Evolutionary conservation across 2,113 vertebrate genomes (phyloP).

Genomic region (Prunella fulvescens): DNA sequence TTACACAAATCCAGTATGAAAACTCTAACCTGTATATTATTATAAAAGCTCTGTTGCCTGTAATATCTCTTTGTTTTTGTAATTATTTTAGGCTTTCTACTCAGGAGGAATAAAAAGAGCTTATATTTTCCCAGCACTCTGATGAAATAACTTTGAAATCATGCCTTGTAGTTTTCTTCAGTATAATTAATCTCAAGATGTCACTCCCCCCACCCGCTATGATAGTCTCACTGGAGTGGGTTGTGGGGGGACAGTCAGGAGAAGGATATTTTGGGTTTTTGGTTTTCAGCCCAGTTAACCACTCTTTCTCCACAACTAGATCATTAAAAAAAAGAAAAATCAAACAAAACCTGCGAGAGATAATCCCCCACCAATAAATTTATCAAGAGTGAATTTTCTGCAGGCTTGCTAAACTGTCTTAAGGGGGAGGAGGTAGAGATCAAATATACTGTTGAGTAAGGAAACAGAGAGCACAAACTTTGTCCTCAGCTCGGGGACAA

Average conservation of each 20-base stretch:
- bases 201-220: neutral
- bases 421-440: constrained; percentile 67
- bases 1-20: neutral
- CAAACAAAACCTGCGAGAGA: constrained; percentile 63
- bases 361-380: constrained; percentile 65
- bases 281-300: constrained; percentile 21
- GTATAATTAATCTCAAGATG: constrained; percentile 10
- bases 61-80: constrained; percentile 30
- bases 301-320: constrained; percentile 39
- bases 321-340: constrained; percentile 9
- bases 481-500: constrained; percentile 84
- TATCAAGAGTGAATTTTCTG: constrained; percentile 65
- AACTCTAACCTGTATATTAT: neutral
- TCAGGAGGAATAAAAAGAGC: constrained; percentile 24
- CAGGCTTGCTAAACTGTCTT: constrained; percentile 58
- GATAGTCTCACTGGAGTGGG: neutral
- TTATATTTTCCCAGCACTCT: constrained; percentile 10
- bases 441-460: constrained; percentile 72
- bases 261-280: constrained; percentile 14
- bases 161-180: neutral
- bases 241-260: neutral
- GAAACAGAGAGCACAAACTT: constrained; percentile 76
- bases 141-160: constrained; percentile 20
- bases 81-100: constrained; percentile 53
- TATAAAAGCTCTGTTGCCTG: neutral